Conservation (phyloP, 1,140 invertebrate species). For the Mactra quadrangularis region DNA sequence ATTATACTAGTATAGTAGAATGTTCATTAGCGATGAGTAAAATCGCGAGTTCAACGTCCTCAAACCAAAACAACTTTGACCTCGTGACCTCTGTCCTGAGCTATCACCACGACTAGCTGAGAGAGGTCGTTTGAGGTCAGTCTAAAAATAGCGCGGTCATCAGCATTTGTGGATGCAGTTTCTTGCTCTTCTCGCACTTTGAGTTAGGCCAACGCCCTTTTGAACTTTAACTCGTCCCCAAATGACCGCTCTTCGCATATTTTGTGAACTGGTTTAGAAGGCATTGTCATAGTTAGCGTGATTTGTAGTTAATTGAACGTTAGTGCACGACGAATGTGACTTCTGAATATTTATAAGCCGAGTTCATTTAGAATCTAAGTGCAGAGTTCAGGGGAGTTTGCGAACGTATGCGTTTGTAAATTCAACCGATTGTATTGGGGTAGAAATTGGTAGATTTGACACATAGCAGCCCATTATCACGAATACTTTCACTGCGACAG, state of each 20-base stretch:
- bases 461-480: too few species aligned
- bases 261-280: background rate
- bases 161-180: conserved; percentile 15
- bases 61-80: conserved; percentile 29
- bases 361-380: too few species aligned
- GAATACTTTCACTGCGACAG: too few species aligned
- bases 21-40: too few species aligned
- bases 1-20: too few species aligned
- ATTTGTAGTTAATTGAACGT: background rate
- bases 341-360: too few species aligned
- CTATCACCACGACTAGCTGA: background rate
- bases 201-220: conserved; percentile 8
- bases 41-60: conserved; percentile 20
- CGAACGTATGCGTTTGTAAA: too few species aligned
- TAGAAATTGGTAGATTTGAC: too few species aligned
- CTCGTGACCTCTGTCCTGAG: conserved; percentile 20
- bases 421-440: too few species aligned
- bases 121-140: conserved; percentile 16
- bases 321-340: too few species aligned
- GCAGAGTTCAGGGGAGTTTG: too few species aligned
- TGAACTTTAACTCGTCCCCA: conserved; percentile 25
- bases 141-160: conserved; percentile 33
- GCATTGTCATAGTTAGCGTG: background rate
- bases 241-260: background rate
- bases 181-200: background rate